Conservation (phyloP, 2,113 vertebrate genomes). For the Herpetotheres cachinnans region DNA sequence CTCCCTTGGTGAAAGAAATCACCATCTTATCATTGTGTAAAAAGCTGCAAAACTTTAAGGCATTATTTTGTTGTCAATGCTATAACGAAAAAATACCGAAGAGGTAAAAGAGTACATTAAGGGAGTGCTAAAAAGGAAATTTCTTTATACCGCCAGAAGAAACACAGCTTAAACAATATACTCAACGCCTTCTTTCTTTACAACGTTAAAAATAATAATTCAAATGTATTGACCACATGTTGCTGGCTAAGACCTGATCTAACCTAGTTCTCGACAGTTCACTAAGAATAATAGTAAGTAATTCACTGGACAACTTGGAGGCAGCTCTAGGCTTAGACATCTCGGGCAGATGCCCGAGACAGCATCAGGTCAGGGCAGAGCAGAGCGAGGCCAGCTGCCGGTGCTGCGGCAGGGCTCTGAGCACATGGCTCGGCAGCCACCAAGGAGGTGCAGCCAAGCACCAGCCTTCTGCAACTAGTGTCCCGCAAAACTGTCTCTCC, state of each 20-base stretch:
- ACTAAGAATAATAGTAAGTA: not conserved
- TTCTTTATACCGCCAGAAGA: not conserved
- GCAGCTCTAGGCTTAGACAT: not conserved
- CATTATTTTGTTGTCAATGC: not conserved
- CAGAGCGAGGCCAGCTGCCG: rapidly evolving
- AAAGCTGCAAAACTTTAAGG: not conserved
- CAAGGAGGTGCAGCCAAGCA: not conserved
- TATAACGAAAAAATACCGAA: not conserved
- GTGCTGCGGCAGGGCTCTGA: rapidly evolving
- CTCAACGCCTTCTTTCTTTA: not conserved
- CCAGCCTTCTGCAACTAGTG: rapidly evolving
- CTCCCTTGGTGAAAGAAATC: not conserved
- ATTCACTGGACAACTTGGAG: not conserved
- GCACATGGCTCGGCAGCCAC: not conserved
- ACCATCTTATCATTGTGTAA: not conserved
- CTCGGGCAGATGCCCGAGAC: not conserved
- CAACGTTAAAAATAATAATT: not conserved
- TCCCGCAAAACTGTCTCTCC: not conserved
- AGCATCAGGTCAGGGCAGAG: not conserved
- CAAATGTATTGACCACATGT: not conserved
- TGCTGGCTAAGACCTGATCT: not conserved
- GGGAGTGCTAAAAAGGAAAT: not conserved
- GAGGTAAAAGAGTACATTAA: not conserved
- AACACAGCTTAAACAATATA: not conserved
- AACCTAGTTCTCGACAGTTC: not conserved